Evolutionary conservation across 1,140 invertebrate species (phyloP), one percentile per base, ranked within the genome.

Genomic region (Hormaphis cornu): DNA sequence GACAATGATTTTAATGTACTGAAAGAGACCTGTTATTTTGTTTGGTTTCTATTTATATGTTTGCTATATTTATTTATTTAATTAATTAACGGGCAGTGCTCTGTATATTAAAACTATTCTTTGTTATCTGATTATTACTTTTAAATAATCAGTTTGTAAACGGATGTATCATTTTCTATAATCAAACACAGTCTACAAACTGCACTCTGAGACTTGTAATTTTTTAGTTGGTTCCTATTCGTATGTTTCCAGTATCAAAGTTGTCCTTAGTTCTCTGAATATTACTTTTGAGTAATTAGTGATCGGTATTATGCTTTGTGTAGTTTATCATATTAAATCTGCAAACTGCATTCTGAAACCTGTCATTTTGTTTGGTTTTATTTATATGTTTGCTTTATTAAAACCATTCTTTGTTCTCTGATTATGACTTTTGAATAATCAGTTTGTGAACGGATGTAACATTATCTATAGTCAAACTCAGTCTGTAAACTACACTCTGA

Each of bases 1-100:
- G n/a, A n/a, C n/a, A n/a, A n/a, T n/a, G n/a, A n/a, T n/a, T n/a
- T n/a, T n/a, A n/a, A n/a, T n/a, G n/a, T n/a, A n/a, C n/a, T n/a
- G n/a, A n/a, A n/a, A n/a, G 69, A 59, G 69, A 59, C 56, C 26
- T n/a, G 28, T 70, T 28, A 46, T 16, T 18, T 24, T 59, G 16
- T 61, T 70, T 37, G 50, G 44, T 44, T 70, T 58, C 69, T 70
- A 70, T 70, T 70, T 70, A 24, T 48, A 52, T 59, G 44, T 48
- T 70, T 30, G 44, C 69, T 61, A 70, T 48, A n/a, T n/a, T n/a
- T n/a, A n/a, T n/a, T n/a, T n/a, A n/a, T n/a, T n/a, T n/a, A n/a
- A n/a, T n/a, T n/a, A n/a, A n/a, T n/a, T n/a, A n/a, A n/a, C n/a
- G n/a, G n/a, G n/a, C n/a, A n/a, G n/a, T n/a, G n/a, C n/a, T n/a